Evolutionary conservation across 2,888 invertebrate genomes (phyloP), one percentile per base, ranked within the genome.

Genomic region (Hololepta plana): DNA sequence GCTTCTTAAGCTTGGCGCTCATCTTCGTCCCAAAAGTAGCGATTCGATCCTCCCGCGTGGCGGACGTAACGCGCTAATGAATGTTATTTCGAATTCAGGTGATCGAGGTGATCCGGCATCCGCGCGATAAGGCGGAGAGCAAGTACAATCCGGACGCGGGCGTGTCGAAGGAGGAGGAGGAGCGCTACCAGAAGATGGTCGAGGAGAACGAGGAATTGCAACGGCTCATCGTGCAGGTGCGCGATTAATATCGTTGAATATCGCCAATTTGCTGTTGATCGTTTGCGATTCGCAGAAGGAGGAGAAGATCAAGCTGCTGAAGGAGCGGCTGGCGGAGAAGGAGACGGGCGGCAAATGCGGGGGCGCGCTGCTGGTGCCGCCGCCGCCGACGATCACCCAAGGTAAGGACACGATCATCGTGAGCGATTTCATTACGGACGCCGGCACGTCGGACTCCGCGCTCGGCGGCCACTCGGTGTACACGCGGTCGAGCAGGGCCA

Each of bases 1-100:
- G 91, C 59, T 93, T 93, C 60, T 72, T 98, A 34, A 93, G 95
- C 50, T 90, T 98, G 85, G 88, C 95, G 29, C 72, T 98, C 43
- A 88, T 98, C 49, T 98, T 96, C 62, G 80, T 93, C 46, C 96
- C 96, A 40, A 98, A 98, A 72, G 90, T 85, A 7, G 6, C 8
- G 17, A n/a, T n/a, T n/a, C n/a, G n/a, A n/a, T n/a, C n/a, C n/a
- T n/a, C n/a, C n/a, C n/a, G n/a, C n/a, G 17, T 17, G 8, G 8
- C 17, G 8, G 17, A 8, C 8, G 6, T 7, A 17, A 7, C 8
- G 6, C 17, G 17, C 6, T 7, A 17, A 7, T 17, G 6, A 6
- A 8, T 8, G 8, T 17, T 17, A 17, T 7, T 7, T 17, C 6
- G 6, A 17, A 7, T 17, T 7, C 44, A 72, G 80, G 77, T 90